Evolutionary conservation across 2,797 vertebrate genomes (phyloP).

Genomic region (Cacajao melanocephalus): DNA sequence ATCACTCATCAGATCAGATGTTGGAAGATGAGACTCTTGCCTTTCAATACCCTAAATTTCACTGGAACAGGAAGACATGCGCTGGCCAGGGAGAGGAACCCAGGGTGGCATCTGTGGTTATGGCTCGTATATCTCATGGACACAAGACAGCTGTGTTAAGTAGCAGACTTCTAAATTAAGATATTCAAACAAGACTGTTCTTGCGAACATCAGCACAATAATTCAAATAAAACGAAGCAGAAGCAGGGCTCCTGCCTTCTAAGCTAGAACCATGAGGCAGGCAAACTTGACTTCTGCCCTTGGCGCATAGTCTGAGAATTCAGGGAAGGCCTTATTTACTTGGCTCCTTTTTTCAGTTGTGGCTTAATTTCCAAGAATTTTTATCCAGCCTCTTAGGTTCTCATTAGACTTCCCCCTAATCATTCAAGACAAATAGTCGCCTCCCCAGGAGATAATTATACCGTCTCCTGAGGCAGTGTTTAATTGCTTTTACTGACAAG

Average conservation of each 20-base stretch:
- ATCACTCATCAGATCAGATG: background rate
- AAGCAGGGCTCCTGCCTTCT: background rate
- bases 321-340: background rate
- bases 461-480: background rate
- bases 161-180: background rate
- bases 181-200: too few species aligned
- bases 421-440: background rate
- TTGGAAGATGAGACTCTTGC: background rate
- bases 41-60: too few species aligned
- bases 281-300: too few species aligned
- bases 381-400: background rate
- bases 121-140: fast-evolving
- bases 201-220: background rate
- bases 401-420: background rate
- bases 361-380: background rate
- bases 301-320: fast-evolving
- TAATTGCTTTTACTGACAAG: background rate
- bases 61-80: background rate
- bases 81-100: background rate
- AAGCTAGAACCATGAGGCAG: background rate
- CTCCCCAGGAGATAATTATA: background rate
- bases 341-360: background rate
- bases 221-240: background rate
- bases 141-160: background rate
- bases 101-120: too few species aligned